A percentile compares a stretch with the other conserved stretches of the same genome.
These are phyloP conservation scores for Chlamydotis undulata DNA, from an alignment of 2,113 vertebrate species.

Conservation along the genomic window DNA sequence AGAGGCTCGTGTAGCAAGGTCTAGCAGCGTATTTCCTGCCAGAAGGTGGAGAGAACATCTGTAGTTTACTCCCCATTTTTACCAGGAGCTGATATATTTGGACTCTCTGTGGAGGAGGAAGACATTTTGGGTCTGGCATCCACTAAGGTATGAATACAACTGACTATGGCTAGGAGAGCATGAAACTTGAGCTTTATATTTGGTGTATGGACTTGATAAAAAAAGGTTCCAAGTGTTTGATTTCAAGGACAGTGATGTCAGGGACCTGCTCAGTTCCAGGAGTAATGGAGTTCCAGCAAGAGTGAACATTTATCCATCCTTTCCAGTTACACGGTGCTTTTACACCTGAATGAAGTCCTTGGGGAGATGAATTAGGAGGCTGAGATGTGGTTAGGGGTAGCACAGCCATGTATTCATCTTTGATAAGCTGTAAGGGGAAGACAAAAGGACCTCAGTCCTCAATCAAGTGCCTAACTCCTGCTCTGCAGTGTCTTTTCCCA, in stretches of 20 bases:
- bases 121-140: background rate
- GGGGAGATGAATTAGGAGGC: background rate
- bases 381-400: background rate
- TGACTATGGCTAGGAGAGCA: background rate
- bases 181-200: background rate
- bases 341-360: background rate
- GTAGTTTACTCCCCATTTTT: constrained; percentile 10
- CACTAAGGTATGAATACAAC: background rate
- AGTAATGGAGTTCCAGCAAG: background rate
- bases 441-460: background rate
- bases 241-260: background rate
- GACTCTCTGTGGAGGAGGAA: background rate
- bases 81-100: constrained; percentile 16
- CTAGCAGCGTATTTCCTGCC: background rate
- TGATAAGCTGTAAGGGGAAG: background rate
- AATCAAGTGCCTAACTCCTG: background rate
- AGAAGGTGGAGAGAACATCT: background rate
- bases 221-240: background rate
- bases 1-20: background rate
- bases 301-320: background rate
- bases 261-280: background rate
- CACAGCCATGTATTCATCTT: background rate
- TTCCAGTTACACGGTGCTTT: background rate
- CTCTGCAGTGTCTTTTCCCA: background rate
- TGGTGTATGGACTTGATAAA: background rate